These are phyloP conservation scores for Nemotelus nigrinus DNA, from an alignment of 2,888 invertebrate species.

Conservation along the genomic window DNA sequence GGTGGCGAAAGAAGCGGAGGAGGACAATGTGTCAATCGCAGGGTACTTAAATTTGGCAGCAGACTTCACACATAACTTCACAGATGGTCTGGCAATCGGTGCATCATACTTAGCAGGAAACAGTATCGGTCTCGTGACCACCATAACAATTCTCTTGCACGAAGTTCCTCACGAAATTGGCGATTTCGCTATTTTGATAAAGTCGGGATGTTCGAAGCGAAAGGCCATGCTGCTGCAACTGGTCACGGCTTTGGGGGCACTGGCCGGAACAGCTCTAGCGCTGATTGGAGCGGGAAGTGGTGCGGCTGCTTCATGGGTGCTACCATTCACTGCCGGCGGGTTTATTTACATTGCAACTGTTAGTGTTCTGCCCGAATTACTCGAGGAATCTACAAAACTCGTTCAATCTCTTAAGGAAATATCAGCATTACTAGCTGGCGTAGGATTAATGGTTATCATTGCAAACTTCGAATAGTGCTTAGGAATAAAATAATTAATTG, in stretches of 20 bases:
- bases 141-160: slow-evolving; percentile 94
- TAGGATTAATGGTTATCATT: slow-evolving; percentile 95
- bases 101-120: slow-evolving; percentile 95
- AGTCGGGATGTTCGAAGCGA: slow-evolving; percentile 92
- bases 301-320: slow-evolving; percentile 85
- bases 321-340: slow-evolving; percentile 99
- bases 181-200: slow-evolving; percentile 97
- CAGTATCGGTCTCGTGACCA: slow-evolving; percentile 88
- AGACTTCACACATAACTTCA: slow-evolving; percentile 98
- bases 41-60: slow-evolving; percentile 96
- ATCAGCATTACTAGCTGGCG: slow-evolving; percentile 85
- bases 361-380: slow-evolving; percentile 95
- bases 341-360: slow-evolving; percentile 99
- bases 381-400: slow-evolving; percentile 87
- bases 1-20: slow-evolving; percentile 58
- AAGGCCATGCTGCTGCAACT: slow-evolving; percentile 97
- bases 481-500: slow-evolving; percentile 33
- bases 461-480: slow-evolving; percentile 66
- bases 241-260: slow-evolving; percentile 92
- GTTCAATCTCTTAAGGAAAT: slow-evolving; percentile 93
- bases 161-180: slow-evolving; percentile 99
- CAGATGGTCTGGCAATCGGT: slow-evolving; percentile 98
- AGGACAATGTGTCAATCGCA: slow-evolving; percentile 77
- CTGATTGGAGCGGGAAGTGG: slow-evolving; percentile 79
- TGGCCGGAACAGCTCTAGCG: slow-evolving; percentile 91